Conservation (phyloP, 2,888 invertebrate species). For the Dolomedes plantarius region DNA sequence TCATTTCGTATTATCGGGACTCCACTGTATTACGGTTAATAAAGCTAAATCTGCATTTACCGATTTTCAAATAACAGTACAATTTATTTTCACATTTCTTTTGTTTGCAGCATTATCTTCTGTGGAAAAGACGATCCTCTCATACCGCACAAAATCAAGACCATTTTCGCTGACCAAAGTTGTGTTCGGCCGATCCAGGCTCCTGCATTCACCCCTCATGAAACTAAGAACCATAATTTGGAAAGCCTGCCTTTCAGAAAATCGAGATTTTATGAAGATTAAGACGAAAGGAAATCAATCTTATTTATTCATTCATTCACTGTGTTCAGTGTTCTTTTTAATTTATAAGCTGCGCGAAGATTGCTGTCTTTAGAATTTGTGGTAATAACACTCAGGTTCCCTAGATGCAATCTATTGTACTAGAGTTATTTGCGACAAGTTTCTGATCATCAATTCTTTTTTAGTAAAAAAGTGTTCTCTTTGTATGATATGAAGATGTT, state of each 20-base stretch:
- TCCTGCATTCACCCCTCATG: background rate
- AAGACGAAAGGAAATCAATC: background rate
- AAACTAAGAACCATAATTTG: slow-evolving; percentile 15
- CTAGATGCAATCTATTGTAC: no score
- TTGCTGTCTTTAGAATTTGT: no score
- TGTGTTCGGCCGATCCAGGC: slow-evolving; percentile 22
- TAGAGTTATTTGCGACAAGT: no score
- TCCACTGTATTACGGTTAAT: no score
- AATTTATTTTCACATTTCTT: no score
- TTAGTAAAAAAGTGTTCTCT: no score
- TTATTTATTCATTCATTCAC: slow-evolving; percentile 19
- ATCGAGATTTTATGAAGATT: slow-evolving; percentile 18
- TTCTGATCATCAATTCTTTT: no score
- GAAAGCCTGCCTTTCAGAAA: slow-evolving; percentile 5
- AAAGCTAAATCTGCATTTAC: no score
- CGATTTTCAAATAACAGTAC: no score
- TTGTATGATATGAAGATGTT: no score
- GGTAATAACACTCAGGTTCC: no score
- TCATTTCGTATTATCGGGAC: no score
- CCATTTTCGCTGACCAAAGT: slow-evolving; percentile 64
- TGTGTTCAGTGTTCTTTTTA: slow-evolving; percentile 12
- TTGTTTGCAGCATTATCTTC: slow-evolving; percentile 50
- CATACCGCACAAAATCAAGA: slow-evolving; percentile 66
- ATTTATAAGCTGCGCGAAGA: background rate
- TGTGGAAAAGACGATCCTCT: slow-evolving; percentile 63